A percentile compares a stretch with the other conserved stretches of the same genome.
These are phyloP conservation scores for Aulostomus chinensis DNA, from an alignment of 2,797 vertebrate genomes.

Conservation along the genomic window DNA sequence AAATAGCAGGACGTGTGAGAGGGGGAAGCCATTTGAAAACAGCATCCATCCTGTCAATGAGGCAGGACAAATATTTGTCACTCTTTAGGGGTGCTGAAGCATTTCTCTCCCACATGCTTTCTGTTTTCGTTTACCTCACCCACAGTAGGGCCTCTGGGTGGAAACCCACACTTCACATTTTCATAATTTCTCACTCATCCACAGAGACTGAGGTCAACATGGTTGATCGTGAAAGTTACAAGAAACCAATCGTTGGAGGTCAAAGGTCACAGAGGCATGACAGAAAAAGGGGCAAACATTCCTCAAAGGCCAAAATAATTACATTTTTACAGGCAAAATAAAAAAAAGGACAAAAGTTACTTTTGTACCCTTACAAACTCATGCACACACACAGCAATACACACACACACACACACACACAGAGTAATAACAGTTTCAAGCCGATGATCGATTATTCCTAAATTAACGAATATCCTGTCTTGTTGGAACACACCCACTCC, in stretches of 20 bases:
- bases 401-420: conserved; percentile 3
- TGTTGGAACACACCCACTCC: conserved; percentile 52
- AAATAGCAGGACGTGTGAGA: no score
- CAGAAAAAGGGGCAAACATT: conserved; percentile 8
- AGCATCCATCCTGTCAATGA: conserved; percentile 38
- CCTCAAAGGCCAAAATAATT: not conserved
- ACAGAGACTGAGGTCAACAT: conserved; percentile 11
- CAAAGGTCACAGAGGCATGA: conserved; percentile 3
- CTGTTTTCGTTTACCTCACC: conserved; percentile 38
- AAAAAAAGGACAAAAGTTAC: conserved; percentile 2
- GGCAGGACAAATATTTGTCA: conserved; percentile 19
- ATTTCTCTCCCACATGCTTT: conserved; percentile 23
- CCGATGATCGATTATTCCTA: conserved; percentile 66
- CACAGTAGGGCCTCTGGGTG: conserved; percentile 25
- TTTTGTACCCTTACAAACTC: not conserved
- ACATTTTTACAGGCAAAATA: not conserved
- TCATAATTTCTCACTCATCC: conserved; percentile 17
- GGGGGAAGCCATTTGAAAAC: conserved; percentile 21
- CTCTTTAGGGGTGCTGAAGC: not conserved
- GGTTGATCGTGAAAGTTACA: not conserved
- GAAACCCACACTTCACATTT: conserved; percentile 23
- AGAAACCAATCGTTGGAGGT: conserved; percentile 16
- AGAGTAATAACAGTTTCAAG: conserved; percentile 47
- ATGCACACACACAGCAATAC: not conserved
- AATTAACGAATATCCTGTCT: conserved; percentile 69